Base-by-base conservation (phyloP, 2,113 vertebrate genomes). In the Lasiurus cinereus region DNA sequence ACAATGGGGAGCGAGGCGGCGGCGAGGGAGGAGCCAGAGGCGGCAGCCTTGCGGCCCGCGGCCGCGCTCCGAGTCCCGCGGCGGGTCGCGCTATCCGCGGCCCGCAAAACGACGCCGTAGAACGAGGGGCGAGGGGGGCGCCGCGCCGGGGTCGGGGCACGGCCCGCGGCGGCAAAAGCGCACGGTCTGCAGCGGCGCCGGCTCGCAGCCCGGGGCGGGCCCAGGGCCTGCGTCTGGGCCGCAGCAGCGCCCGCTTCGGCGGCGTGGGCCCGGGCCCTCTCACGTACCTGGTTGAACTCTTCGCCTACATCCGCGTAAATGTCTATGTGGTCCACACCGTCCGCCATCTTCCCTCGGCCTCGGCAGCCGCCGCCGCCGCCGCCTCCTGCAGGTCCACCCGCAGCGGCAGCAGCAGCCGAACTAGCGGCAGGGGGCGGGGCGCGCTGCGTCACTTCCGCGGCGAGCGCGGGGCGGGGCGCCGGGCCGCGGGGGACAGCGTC, bases 261-360 rank as follows among this genome's bases (percentile, higher is more conserved):
- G 83, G 27, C 84, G 85, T 27, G 33, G 62, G 76, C 79, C 72
- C 88, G 83, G 67, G 89, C 76, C 78, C 74, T 21, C 80, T 21
- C 80, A 21, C 95, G 48, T 98, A 99, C 99, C 99, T 99, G 99
- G 94, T 98, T 99, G 88, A 99, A 99, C 96, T 99, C 99, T 96
- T 99, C 99, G 96, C 99, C 99, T 77, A 99, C 99, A 97, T 99
- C 99, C 91, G 99, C 99, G 98, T 99, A 99, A 95, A 99, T 99
- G 59, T 99, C 99, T 98, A 99, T 99, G 93, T 99, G 99, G 98
- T 99, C 99, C 97, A 99, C 99, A 93, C 99, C 99, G 98, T 99
- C 99, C 98, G 99, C 99, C 99, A 99, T 99, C 98, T 99, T 99
- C 98, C 97, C 97, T 95, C 96, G 91, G 96, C 98, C 98, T 97